Evolutionary conservation across 2,113 vertebrate genomes (phyloP), one percentile per base, ranked within the genome.

Genomic region (Dermatemys mawii): DNA sequence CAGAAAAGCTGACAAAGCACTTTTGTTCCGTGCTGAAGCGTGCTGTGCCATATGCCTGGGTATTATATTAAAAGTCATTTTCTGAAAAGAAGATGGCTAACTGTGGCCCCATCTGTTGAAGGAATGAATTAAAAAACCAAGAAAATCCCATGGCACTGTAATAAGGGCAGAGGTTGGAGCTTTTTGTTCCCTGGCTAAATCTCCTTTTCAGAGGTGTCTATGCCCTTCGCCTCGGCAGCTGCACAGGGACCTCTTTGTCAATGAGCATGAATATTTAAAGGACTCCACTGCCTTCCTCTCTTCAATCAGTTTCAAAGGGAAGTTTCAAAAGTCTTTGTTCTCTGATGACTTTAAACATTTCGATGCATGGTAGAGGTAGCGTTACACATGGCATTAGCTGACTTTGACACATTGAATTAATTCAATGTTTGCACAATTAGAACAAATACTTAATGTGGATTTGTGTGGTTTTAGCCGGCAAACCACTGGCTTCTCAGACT

Each of bases 171-270:
- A 93, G 94, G 92, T 94, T 75, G 93, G 48, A 50, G 88, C 46
- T 84, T 93, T 96, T 95, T 96, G 88, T 97, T 94, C 83, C 86
- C n/a, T 50, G 57, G 50, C 83, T 95, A 90, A 97, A 94, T 96
- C 54, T 81, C 78, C 91, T 90, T 96, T 94, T 95, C 90, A 94
- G 88, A 95, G 95, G 83, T 63, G 76, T 93, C 84, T 32, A 11
- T 0, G 0, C 29, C 76, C 46, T 93, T 84, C 73, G 27, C 93
- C 73, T 86, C 38, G 35, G 92, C 95, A 85, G 93, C 93, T 93
- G 88, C 73, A 94, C 88, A 95, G 90, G 86, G 22, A 79, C 55
- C 80, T 84, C 83, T 93, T 96, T 96, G 97, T 96, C 79, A 86
- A 90, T 73, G 63, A 5, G 10, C 55, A 82, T 96, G 96, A 97